phyloP scores from a whole-genome alignment of 2,888 invertebrate genomes.

The Cryptocephalus primarius region DNA sequence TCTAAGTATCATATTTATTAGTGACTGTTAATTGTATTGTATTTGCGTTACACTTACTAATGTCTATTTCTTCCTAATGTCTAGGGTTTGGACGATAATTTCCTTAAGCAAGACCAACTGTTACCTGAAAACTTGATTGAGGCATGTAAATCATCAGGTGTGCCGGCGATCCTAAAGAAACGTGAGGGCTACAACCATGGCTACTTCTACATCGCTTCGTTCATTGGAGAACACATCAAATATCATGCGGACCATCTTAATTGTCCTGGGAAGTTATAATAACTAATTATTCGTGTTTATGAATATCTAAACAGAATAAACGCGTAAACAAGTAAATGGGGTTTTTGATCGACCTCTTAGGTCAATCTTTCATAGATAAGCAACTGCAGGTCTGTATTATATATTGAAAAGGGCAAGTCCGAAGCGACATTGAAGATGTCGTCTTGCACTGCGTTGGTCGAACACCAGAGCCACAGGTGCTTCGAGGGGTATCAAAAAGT shows the following conservation, averaged over 20 bases:
- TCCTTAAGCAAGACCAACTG: slow-evolving; percentile 63
- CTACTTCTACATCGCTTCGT: slow-evolving; percentile 86
- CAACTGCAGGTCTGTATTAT: no score
- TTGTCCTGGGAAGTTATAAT: slow-evolving; percentile 17
- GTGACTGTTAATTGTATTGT: no score
- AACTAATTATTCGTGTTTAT: no score
- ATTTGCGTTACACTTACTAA: no score
- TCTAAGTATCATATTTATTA: no score
- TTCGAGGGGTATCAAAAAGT: slow-evolving; percentile 82
- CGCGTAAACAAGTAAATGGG: no score
- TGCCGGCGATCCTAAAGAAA: slow-evolving; percentile 58
- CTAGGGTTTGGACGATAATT: slow-evolving; percentile 76
- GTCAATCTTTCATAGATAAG: no score
- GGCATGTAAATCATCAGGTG: slow-evolving; percentile 57
- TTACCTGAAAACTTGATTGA: slow-evolving; percentile 72
- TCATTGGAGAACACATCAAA: slow-evolving; percentile 83
- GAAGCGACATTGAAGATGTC: not conserved
- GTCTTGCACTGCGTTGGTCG: not conserved
- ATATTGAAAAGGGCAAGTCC: no score
- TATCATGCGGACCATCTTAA: slow-evolving; percentile 75
- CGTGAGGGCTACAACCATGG: slow-evolving; percentile 90
- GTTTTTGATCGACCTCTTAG: no score
- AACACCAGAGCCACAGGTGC: slow-evolving; percentile 39
- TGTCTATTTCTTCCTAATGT: slow-evolving; percentile 6
- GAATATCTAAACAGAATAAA: no score